Conservation (phyloP, 2,113 vertebrate genomes). For the Solea solea region DNA sequence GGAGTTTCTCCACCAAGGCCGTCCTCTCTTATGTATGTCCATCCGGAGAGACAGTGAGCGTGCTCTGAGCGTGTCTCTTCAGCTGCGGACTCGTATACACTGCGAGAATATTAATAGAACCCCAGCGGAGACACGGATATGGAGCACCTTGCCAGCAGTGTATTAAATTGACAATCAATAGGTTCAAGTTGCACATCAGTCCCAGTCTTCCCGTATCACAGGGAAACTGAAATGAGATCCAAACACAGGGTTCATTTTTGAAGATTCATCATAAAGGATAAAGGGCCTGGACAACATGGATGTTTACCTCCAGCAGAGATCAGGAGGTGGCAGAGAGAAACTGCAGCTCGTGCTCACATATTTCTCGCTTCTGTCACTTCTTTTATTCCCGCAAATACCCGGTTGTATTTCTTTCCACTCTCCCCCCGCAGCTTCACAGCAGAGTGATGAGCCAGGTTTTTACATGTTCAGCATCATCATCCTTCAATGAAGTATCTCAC, state of each 20-base stretch:
- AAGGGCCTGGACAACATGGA: conserved; percentile 1
- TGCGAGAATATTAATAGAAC: conserved; percentile 56
- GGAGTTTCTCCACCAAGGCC: not conserved
- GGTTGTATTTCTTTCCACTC: no score
- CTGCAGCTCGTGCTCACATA: no score
- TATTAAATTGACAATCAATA: conserved; percentile 62
- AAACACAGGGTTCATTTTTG: not conserved
- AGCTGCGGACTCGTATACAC: conserved; percentile 14
- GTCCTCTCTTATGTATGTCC: conserved; percentile 21
- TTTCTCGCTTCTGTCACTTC: no score
- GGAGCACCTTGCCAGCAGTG: conserved; percentile 34
- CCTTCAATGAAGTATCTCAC: conserved; percentile 33
- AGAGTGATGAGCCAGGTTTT: not conserved
- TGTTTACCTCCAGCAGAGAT: conserved; percentile 6
- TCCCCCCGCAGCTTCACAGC: not conserved
- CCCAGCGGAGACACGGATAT: conserved; percentile 34
- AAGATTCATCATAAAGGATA: not conserved
- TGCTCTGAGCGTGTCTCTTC: conserved; percentile 26
- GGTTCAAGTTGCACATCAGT: conserved; percentile 47
- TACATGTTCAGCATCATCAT: conserved; percentile 14
- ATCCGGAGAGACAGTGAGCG: conserved; percentile 3
- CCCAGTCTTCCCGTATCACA: conserved; percentile 11
- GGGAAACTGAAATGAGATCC: conserved; percentile 45
- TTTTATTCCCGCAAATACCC: no score
- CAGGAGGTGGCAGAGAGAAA: not conserved